Conservation (phyloP, 2,888 invertebrate species). For the Onchidella celtica region DNA sequence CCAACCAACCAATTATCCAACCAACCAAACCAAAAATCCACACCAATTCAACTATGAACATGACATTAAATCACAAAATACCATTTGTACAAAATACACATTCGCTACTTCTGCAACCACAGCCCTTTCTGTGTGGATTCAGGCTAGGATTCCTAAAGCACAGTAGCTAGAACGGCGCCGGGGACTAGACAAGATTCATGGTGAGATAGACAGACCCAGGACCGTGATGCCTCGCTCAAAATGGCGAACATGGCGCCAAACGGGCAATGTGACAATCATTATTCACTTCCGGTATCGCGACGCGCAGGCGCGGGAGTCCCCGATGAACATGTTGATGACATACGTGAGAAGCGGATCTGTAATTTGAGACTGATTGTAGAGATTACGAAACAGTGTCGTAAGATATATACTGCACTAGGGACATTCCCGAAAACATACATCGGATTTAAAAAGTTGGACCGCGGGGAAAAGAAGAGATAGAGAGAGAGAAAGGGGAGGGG, state of each 20-base stretch:
- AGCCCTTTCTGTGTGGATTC: background rate
- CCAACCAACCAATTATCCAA: background rate
- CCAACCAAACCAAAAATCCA: background rate
- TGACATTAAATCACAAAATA: too few relatives aligned
- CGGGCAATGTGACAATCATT: slow-evolving; percentile 32
- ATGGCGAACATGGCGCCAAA: slow-evolving; percentile 32
- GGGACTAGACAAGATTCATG: slow-evolving; percentile 20
- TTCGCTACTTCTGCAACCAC: too few relatives aligned
- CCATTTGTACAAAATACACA: too few relatives aligned
- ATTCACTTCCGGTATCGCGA: slow-evolving; percentile 11
- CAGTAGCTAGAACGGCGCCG: background rate
- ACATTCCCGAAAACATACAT: too few relatives aligned
- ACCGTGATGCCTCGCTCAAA: background rate
- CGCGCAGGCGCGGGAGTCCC: background rate
- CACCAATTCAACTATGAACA: too few relatives aligned
- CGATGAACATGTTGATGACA: slow-evolving; percentile 9
- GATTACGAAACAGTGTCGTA: too few relatives aligned
- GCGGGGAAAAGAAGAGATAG: too few relatives aligned
- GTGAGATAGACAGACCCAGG: slow-evolving; percentile 17
- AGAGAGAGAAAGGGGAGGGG: too few relatives aligned
- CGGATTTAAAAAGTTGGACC: too few relatives aligned
- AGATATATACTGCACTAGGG: too few relatives aligned
- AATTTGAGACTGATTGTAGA: too few relatives aligned
- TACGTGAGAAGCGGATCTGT: background rate
- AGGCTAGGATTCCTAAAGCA: background rate